A percentile compares a stretch with the other conserved stretches of the same genome.
These are phyloP conservation scores for Pica pica DNA, from an alignment of 2,113 vertebrate genomes.

Conservation along the genomic window DNA sequence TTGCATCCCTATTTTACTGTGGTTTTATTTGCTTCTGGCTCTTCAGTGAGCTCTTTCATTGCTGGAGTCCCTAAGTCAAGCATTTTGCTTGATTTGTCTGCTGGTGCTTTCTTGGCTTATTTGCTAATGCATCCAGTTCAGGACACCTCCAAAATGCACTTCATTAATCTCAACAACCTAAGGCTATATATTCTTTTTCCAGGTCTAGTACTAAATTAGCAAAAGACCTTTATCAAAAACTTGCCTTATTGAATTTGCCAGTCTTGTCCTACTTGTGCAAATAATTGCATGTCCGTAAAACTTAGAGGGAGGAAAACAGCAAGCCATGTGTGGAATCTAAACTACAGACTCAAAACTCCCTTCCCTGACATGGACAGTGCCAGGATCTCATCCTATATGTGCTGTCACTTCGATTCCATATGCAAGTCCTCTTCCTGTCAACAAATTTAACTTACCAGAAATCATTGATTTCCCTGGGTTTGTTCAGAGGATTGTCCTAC, in stretches of 20 bases:
- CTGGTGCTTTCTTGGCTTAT: neutral
- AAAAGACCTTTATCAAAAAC: slow-evolving; percentile 9
- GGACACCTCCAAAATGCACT: neutral
- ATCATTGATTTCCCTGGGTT: slow-evolving; percentile 1
- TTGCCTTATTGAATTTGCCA: slow-evolving; percentile 15
- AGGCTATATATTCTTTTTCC: neutral
- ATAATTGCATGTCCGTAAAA: slow-evolving; percentile 9
- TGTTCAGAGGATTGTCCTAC: neutral
- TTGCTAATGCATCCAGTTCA: neutral
- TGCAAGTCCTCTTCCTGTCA: neutral
- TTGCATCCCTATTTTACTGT: neutral
- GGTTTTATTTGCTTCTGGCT: neutral
- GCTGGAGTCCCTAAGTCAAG: neutral
- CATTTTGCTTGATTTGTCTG: neutral
- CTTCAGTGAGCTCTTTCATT: neutral
- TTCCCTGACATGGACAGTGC: neutral
- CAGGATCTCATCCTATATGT: neutral
- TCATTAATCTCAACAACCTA: slow-evolving; percentile 15
- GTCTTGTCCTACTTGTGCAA: neutral
- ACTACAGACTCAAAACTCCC: neutral
- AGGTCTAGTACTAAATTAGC: neutral
- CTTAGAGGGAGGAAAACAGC: neutral
- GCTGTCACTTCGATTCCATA: neutral
- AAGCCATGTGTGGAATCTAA: neutral
- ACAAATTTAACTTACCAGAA: neutral